Percentiles rank a stretch among this genome's conserved stretches.
These are phyloP conservation scores for Odobenus rosmarus DNA, from an alignment of 2,113 vertebrate genomes.

Conservation along the genomic window DNA sequence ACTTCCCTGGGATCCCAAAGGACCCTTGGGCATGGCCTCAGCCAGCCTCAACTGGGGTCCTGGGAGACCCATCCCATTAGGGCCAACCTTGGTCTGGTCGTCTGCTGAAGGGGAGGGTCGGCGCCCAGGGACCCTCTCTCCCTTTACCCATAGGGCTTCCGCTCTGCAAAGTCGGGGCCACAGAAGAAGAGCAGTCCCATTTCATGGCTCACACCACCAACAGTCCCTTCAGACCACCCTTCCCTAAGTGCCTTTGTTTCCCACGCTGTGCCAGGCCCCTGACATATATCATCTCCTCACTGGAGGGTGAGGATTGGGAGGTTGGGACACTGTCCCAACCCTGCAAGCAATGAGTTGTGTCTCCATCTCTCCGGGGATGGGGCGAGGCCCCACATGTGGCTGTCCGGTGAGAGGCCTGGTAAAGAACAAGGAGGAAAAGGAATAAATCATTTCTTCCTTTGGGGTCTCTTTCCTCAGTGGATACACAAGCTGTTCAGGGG, in stretches of 20 bases:
- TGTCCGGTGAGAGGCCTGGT: neutral
- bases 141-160: accelerated
- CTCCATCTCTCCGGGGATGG: accelerated
- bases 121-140: neutral
- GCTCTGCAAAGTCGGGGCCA: neutral
- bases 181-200: accelerated
- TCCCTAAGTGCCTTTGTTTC: accelerated
- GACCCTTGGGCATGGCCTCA: neutral
- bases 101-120: neutral
- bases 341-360: accelerated
- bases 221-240: neutral
- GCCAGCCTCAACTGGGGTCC: neutral
- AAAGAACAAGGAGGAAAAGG: no score
- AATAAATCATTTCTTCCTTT: accelerated
- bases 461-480: accelerated
- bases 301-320: no score
- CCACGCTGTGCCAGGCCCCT: neutral
- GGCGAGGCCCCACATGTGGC: neutral
- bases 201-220: accelerated
- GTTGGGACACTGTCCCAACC: accelerated
- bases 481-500: accelerated
- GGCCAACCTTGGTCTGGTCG: neutral
- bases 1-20: accelerated
- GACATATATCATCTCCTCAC: accelerated
- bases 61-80: accelerated